A percentile compares a stretch with the other conserved stretches of the same genome.
phyloP scores from a whole-genome alignment of 2,113 vertebrate genomes.

The Benitochromis conjunctus region DNA sequence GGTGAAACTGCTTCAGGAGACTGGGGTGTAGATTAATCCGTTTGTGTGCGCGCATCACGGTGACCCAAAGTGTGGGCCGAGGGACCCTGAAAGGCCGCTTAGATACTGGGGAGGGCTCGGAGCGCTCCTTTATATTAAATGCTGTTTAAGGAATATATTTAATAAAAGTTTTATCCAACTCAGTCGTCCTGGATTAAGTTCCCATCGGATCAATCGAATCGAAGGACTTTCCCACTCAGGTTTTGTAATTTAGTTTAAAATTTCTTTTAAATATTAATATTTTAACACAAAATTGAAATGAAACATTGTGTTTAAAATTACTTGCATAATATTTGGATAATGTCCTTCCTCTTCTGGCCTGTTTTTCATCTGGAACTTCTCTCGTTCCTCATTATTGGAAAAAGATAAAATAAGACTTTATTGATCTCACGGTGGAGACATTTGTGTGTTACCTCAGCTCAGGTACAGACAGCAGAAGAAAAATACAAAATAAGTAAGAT shows the following conservation, averaged over 20 bases:
- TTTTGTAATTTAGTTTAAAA: neutral
- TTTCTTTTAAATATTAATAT: neutral
- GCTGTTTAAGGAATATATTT: neutral
- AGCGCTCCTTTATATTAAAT: neutral
- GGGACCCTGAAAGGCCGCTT: neutral
- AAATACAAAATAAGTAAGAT: no score
- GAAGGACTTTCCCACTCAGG: neutral
- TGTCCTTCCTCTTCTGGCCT: neutral
- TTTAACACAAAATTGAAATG: neutral
- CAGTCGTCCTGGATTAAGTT: no score
- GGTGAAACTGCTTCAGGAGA: constrained; percentile 23
- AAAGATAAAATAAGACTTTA: no score
- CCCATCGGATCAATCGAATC: no score
- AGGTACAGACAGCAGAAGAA: no score
- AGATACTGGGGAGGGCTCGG: neutral
- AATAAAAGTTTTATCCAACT: neutral
- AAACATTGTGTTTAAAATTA: neutral
- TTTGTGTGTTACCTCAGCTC: no score
- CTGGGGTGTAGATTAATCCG: neutral
- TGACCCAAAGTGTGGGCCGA: neutral
- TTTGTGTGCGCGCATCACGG: neutral
- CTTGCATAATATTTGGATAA: neutral
- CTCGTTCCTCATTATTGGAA: neutral
- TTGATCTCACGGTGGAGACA: no score
- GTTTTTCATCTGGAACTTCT: neutral